These are phyloP conservation scores for Anoplopoma fimbria DNA, from an alignment of 2,113 vertebrate species.

Conservation along the genomic window DNA sequence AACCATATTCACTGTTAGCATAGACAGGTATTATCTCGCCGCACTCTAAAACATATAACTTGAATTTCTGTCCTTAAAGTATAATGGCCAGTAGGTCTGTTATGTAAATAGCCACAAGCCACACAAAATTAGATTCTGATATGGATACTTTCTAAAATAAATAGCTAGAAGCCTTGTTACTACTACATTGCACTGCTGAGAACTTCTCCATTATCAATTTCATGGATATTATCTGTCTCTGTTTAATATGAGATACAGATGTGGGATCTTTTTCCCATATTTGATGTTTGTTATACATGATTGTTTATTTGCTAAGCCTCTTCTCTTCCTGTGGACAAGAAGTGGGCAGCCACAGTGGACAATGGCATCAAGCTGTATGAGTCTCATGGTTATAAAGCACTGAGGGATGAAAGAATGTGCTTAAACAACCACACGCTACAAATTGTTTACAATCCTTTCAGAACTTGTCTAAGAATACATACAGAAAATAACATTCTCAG, in stretches of 20 bases:
- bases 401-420: constrained; percentile 18
- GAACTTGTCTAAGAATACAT: constrained; percentile 14
- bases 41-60: constrained; percentile 26
- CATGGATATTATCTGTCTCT: constrained; percentile 67
- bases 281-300: constrained; percentile 42
- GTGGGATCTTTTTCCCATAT: constrained; percentile 73
- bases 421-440: constrained; percentile 11
- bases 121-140: constrained; percentile 43
- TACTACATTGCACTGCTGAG: constrained; percentile 39
- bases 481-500: constrained; percentile 3
- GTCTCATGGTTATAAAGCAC: constrained; percentile 36
- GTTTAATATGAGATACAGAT: constrained; percentile 73
- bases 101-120: constrained; percentile 52
- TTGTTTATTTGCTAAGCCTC: constrained; percentile 68
- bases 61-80: constrained; percentile 24
- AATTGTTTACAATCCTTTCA: constrained; percentile 9
- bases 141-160: constrained; percentile 44
- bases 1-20: neutral
- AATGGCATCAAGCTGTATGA: constrained; percentile 22
- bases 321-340: constrained; percentile 64
- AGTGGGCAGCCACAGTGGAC: constrained; percentile 30
- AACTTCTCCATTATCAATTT: constrained; percentile 56
- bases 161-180: constrained; percentile 47
- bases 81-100: constrained; percentile 30
- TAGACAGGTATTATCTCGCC: constrained; percentile 5